Evolutionary conservation across 2,113 vertebrate genomes (phyloP).

Genomic region (Columba janthina): DNA sequence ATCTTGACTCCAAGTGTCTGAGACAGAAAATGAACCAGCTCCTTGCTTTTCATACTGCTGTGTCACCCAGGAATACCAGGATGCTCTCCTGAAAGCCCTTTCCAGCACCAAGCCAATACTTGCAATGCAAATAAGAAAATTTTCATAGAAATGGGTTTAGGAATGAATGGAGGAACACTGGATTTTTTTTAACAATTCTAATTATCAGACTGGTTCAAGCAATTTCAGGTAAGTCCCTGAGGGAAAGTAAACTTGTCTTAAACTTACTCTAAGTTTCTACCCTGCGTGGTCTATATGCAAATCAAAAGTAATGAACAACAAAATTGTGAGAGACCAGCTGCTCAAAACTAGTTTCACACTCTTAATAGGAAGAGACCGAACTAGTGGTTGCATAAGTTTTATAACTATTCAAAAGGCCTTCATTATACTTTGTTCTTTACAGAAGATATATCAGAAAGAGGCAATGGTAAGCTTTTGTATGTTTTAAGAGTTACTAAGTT

Average conservation of each 20-base stretch:
- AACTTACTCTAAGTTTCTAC: not conserved
- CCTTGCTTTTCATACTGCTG: not conserved
- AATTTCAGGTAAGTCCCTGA: not conserved
- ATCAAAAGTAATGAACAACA: not conserved
- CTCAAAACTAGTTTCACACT: not conserved
- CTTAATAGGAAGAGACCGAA: not conserved
- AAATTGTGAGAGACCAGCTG: not conserved
- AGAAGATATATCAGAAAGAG: not conserved
- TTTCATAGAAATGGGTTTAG: not conserved
- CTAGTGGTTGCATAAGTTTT: not conserved
- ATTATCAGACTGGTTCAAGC: not conserved
- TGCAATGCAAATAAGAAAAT: not conserved
- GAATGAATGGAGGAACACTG: not conserved
- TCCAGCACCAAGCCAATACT: not conserved
- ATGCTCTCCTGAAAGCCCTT: not conserved
- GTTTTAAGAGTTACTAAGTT: not conserved
- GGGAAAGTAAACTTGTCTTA: not conserved
- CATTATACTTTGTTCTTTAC: not conserved
- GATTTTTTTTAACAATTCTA: not conserved
- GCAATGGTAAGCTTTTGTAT: not conserved
- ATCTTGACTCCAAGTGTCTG: not conserved
- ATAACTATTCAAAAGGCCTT: not conserved
- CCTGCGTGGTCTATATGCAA: not conserved
- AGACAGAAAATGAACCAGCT: not conserved
- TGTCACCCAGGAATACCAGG: not conserved